Percentiles rank a stretch among this genome's conserved stretches.
Evolutionary conservation across 2,888 invertebrate genomes (phyloP).

Genomic region (Anoplius nigerrimus): DNA sequence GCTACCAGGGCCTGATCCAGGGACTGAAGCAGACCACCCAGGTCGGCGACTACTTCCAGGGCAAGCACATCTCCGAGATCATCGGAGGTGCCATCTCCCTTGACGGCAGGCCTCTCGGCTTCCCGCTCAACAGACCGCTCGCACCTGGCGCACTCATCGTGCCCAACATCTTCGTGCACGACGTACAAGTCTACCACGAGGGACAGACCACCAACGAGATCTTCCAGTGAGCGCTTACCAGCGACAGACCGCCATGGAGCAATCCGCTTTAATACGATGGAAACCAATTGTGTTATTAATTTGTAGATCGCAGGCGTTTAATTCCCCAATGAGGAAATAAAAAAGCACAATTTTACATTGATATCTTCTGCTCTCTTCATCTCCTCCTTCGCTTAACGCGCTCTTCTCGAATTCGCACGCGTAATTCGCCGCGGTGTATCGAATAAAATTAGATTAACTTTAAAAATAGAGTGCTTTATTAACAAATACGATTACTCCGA

Average conservation of each 20-base stretch:
- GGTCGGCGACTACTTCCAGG: slow-evolving; percentile 63
- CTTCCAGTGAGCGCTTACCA: slow-evolving; percentile 41
- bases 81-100: slow-evolving; percentile 73
- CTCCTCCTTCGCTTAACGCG: neutral
- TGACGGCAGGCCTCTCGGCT: slow-evolving; percentile 77
- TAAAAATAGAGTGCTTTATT: slow-evolving; percentile 23
- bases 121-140: slow-evolving; percentile 78
- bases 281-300: slow-evolving; percentile 8
- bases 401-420: too few species aligned
- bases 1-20: slow-evolving; percentile 59
- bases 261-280: slow-evolving; percentile 4
- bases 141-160: slow-evolving; percentile 69
- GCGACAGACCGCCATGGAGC: neutral
- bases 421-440: too few species aligned
- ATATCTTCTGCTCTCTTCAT: neutral
- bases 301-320: slow-evolving; percentile 42
- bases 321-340: slow-evolving; percentile 31
- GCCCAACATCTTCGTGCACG: slow-evolving; percentile 76
- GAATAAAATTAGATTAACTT: neutral
- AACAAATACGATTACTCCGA: slow-evolving; percentile 14
- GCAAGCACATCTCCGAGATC: slow-evolving; percentile 60
- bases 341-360: slow-evolving; percentile 24
- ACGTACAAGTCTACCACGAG: slow-evolving; percentile 78
- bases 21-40: slow-evolving; percentile 52
- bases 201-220: slow-evolving; percentile 62